Evolutionary conservation across 2,797 vertebrate genomes (phyloP), one percentile per base, ranked within the genome.

Genomic region (Centropyge bicolor): DNA sequence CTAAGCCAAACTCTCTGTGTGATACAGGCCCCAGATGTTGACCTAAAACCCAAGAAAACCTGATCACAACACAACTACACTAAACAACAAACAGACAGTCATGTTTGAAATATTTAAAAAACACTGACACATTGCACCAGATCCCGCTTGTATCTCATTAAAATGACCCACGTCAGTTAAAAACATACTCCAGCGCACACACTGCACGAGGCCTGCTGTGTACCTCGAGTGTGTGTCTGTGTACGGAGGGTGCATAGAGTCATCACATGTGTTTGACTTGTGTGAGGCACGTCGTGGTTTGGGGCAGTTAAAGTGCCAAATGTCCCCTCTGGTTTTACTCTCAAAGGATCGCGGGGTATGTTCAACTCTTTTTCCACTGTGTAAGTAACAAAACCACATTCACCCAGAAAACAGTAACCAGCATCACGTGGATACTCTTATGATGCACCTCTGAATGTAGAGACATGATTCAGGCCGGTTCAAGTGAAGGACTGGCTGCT

Each of bases 221-320:
- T 59, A 45, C 45, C 13, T 45, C 11, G 2, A 49, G 48, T 54
- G 66, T 35, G 48, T 31, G 75, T 70, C 43, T 13, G 24, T 24
- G 65, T n/a, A 46, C 38, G 17, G 16, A 20, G 2, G 81, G 24
- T 82, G 81, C 80, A 84, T 82, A 87, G 78, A 71, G 13, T 69
- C 45, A 52, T 60, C 38, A 8, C 66, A 60, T 70, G 0, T 12
- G 24, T 59, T 38, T 38, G 36, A 74, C 19, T 65, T 24, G 4
- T 45, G 10, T 61, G 72, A 86, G 88, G 84, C 88, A 90, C 88
- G 20, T 78, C 43, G 9, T 60, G 86, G 82, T 60, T 2, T 71
- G 7, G 56, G 76, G 73, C 66, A 80, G 76, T 69, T 74, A 69
- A 69, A 56, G 70, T 66, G 70, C 68, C 57, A 36, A 49, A 74